Evolutionary conservation across 2,888 invertebrate genomes (phyloP).

Genomic region (Troides oblongomaculatus): DNA sequence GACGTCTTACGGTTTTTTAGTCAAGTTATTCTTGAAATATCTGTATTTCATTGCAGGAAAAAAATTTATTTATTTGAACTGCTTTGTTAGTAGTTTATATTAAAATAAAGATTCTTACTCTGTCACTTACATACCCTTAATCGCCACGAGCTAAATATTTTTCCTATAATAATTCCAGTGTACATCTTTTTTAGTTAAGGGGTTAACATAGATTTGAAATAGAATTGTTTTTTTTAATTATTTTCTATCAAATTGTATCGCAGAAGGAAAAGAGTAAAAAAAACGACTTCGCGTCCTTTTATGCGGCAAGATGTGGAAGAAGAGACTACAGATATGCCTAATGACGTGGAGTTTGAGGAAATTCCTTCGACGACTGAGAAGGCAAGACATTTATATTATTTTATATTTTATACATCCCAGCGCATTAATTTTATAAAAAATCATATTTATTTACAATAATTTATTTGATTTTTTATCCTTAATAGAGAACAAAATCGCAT

Average conservation of each 20-base stretch:
- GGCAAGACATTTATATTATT: conserved; percentile 35
- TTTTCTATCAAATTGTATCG: conserved; percentile 6
- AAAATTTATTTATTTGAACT: no score
- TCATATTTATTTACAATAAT: neutral
- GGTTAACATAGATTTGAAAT: no score
- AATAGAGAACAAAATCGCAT: conserved; percentile 8
- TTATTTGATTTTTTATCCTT: neutral
- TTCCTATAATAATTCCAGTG: no score
- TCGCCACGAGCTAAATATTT: no score
- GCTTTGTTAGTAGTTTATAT: no score
- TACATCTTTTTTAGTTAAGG: no score
- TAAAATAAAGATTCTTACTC: no score
- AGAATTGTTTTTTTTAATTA: neutral
- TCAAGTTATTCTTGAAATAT: no score
- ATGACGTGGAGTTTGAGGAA: conserved; percentile 47
- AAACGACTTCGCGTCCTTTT: conserved; percentile 15
- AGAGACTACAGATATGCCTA: conserved; percentile 36
- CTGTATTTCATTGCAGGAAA: no score
- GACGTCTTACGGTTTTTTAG: neutral
- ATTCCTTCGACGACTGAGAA: conserved; percentile 41
- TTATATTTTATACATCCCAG: neutral
- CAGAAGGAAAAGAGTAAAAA: conserved; percentile 33
- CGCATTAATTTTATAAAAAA: neutral
- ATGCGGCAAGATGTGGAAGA: conserved; percentile 32
- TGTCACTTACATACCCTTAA: no score